Percentiles rank a stretch among this genome's conserved stretches.
These are phyloP conservation scores for Sebastes steindachneri DNA, from an alignment of 2,797 vertebrate genomes.

Conservation along the genomic window DNA sequence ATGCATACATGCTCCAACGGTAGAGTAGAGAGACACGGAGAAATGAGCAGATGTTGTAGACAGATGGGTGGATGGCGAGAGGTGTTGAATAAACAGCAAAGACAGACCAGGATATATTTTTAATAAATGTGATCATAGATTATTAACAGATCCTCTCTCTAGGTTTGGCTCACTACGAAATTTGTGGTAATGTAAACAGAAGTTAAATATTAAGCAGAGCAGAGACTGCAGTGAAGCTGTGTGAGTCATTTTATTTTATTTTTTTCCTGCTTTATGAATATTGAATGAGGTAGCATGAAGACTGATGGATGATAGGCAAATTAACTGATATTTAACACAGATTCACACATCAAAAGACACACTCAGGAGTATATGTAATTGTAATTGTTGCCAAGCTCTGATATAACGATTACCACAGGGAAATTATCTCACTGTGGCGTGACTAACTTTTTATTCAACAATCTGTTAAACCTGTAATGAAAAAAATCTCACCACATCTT, in stretches of 20 bases:
- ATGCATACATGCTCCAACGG: conserved; percentile 43
- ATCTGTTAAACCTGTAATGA: background rate
- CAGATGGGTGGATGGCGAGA: conserved; percentile 66
- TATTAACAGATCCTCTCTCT: conserved; percentile 60
- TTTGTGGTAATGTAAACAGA: conserved; percentile 64
- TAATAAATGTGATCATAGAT: conserved; percentile 60
- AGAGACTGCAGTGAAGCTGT: conserved; percentile 12
- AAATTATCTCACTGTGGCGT: background rate
- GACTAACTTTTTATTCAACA: background rate
- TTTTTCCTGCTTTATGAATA: conserved; percentile 45
- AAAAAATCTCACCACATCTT: background rate
- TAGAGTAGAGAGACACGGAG: conserved; percentile 29
- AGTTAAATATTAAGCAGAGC: conserved; percentile 70
- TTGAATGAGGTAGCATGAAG: conserved; percentile 53
- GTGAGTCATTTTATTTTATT: conserved; percentile 35
- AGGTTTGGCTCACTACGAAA: conserved; percentile 46
- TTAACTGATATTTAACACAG: conserved; percentile 31
- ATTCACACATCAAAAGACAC: conserved; percentile 8
- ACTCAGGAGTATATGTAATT: background rate
- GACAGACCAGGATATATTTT: conserved; percentile 62
- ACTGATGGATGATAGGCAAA: conserved; percentile 37
- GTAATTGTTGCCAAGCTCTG: background rate
- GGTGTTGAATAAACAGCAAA: conserved; percentile 33
- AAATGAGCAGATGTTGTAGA: conserved; percentile 63
- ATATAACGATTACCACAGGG: background rate